Base-by-base conservation (phyloP, 2,797 vertebrate genomes). In the Sternarchorhynchus goeldii region DNA sequence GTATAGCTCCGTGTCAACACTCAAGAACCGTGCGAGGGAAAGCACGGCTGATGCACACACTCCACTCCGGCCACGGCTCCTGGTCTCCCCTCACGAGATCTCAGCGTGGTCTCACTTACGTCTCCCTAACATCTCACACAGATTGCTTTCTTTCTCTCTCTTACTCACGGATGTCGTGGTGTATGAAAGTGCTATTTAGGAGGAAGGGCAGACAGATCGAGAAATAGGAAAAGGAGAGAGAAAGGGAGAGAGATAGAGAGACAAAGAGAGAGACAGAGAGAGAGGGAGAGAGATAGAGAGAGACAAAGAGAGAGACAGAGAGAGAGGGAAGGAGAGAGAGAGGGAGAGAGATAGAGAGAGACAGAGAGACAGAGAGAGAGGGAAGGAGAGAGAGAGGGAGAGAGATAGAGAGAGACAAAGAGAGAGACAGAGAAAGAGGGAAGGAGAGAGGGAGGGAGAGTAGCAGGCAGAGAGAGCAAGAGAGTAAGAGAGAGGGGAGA, bases 1-100 rank as follows among this genome's bases (percentile, higher is more conserved):
- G 50, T 73, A 76, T 73, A 67, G 67, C 50, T 59, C 17, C 59
- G 75, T 36, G 34, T 73, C 56, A 77, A 84, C 76, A 76, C 81
- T 77, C 62, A 55, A 65, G 31, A 74, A 75, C 76, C 29, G 32
- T 76, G 64, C 45, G 74, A 79, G 36, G 67, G 36, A 73, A 72
- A 80, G 67, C 18, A 17, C 3, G 21, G 69, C 21, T 65, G 60
- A 36, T 31, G 18, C 25, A 18, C 60, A 4, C 45, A 53, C 73
- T 73, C 29, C 45, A 32, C 3, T 29, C 68, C 36, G 77, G 56
- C 77, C 31, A 31, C 1, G 14, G 39, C 78, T 60, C 75, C 59
- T 84, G 58, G 71, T 66, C 8, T 66, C 60, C 59, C 62, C 45
- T 8, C 39, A 41, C 6, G 39, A 45, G 75, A 78, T 75, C 76